Percentiles rank a stretch among this genome's conserved stretches.
These are phyloP conservation scores for Callithrix jacchus DNA, from an alignment of 2,113 vertebrate genomes.

Conservation along the genomic window DNA sequence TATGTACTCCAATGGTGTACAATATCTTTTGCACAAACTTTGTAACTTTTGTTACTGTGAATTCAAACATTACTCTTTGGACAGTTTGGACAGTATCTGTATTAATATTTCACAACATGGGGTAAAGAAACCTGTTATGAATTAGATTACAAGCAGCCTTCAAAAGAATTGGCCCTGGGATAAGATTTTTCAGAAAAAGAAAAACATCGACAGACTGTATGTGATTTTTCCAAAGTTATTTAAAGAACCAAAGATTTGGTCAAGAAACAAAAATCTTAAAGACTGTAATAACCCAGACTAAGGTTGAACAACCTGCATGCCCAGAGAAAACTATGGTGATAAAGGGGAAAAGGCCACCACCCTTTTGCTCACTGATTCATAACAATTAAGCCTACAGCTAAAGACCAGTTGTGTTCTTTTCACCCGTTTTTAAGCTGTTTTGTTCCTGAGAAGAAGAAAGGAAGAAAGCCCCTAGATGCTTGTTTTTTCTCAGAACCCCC, in stretches of 20 bases:
- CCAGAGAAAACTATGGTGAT: constrained; percentile 24
- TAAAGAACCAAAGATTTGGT: constrained; percentile 43
- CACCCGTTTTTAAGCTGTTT: neutral
- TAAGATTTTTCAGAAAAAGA: constrained; percentile 12
- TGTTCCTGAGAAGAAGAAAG: constrained; percentile 10
- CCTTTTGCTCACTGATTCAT: neutral
- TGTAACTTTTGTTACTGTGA: constrained; percentile 73
- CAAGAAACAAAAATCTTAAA: constrained; percentile 4
- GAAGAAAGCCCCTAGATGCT: constrained; percentile 41
- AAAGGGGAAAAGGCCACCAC: neutral
- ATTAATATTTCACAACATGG: constrained; percentile 58
- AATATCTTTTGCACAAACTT: constrained; percentile 76
- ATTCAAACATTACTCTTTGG: constrained; percentile 65
- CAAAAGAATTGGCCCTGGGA: constrained; percentile 8
- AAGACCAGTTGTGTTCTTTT: constrained; percentile 48
- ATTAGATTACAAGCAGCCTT: constrained; percentile 57
- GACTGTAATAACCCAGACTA: neutral
- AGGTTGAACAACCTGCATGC: constrained; percentile 42
- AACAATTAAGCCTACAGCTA: neutral
- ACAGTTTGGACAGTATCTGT: constrained; percentile 67
- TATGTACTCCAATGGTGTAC: constrained; percentile 70
- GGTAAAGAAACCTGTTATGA: constrained; percentile 51
- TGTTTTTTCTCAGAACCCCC: neutral
- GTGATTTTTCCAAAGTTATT: constrained; percentile 7
- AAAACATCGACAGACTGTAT: constrained; percentile 2